phyloP scores from a whole-genome alignment of 2,113 vertebrate genomes.

The zebrafish (Danio rerio) region DNA sequence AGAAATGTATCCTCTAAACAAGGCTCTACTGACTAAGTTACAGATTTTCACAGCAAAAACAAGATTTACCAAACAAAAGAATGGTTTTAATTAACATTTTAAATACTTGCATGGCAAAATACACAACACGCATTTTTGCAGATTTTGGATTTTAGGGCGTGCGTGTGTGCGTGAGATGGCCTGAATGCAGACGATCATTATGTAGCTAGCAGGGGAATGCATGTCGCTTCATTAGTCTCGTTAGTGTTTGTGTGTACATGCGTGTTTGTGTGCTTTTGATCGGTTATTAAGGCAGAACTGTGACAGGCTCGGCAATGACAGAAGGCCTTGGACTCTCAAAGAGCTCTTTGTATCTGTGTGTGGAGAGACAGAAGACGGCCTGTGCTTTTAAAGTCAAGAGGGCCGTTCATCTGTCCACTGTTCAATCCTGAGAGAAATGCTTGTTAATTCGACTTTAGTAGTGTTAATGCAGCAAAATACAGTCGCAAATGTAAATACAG shows the following conservation, averaged over 20 bases:
- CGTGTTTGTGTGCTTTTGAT: neutral
- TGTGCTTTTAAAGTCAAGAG: constrained; percentile 22
- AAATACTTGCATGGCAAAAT: too few species aligned
- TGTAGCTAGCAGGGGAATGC: neutral
- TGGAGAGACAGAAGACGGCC: constrained; percentile 16
- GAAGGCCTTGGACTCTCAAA: constrained; percentile 56
- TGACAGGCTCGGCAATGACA: constrained; percentile 26
- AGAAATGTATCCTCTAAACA: too few species aligned
- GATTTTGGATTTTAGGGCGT: too few species aligned
- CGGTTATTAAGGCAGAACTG: neutral
- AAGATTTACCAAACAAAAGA: too few species aligned
- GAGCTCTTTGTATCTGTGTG: constrained; percentile 63
- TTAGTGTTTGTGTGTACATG: neutral
- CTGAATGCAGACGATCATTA: neutral
- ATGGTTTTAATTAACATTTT: too few species aligned
- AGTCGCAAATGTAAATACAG: too few species aligned
- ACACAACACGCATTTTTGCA: too few species aligned
- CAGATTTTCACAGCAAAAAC: too few species aligned
- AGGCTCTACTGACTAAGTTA: too few species aligned
- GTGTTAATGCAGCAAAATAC: too few species aligned
- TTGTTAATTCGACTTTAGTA: neutral
- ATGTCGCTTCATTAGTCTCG: neutral
- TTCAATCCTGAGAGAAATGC: neutral
- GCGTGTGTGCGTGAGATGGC: neutral
- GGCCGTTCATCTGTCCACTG: neutral